These are phyloP conservation scores for Lamproptera curius DNA, from an alignment of 2,888 invertebrate genomes.

Conservation along the genomic window DNA sequence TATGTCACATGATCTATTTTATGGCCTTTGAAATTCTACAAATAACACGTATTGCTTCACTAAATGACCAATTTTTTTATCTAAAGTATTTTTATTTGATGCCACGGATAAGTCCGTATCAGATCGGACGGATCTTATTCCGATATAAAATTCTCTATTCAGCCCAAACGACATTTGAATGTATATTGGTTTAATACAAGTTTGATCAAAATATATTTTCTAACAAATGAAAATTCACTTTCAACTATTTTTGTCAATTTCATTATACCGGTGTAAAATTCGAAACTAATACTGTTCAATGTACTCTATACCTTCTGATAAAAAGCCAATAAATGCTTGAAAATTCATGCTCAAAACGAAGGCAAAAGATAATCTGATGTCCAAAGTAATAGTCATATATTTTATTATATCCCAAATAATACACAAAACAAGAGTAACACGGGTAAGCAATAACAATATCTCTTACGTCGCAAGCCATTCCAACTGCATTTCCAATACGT, in stretches of 20 bases:
- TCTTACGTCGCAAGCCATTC: conserved; percentile 14
- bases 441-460: conserved; percentile 14
- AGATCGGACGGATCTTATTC: conserved; percentile 1
- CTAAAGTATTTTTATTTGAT: conserved; percentile 14
- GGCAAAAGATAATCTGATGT: too few species aligned
- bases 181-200: conserved; percentile 2
- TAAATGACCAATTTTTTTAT: conserved; percentile 3
- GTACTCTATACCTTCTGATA: too few species aligned
- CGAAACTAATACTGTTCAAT: too few species aligned
- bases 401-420: too few species aligned
- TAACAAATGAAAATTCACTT: too few species aligned
- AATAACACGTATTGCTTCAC: conserved; percentile 4
- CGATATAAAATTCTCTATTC: conserved; percentile 1
- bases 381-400: too few species aligned
- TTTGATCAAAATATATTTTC: too few species aligned
- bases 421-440: conserved; percentile 11
- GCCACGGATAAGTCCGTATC: background rate
- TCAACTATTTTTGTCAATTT: too few species aligned
- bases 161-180: background rate
- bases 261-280: too few species aligned
- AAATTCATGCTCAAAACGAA: too few species aligned
- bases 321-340: too few species aligned
- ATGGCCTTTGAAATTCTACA: conserved; percentile 2
- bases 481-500: conserved; percentile 25
- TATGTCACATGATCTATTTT: conserved; percentile 8